Conservation (phyloP, 2,888 invertebrate species). For the Sympetrum striolatum region DNA sequence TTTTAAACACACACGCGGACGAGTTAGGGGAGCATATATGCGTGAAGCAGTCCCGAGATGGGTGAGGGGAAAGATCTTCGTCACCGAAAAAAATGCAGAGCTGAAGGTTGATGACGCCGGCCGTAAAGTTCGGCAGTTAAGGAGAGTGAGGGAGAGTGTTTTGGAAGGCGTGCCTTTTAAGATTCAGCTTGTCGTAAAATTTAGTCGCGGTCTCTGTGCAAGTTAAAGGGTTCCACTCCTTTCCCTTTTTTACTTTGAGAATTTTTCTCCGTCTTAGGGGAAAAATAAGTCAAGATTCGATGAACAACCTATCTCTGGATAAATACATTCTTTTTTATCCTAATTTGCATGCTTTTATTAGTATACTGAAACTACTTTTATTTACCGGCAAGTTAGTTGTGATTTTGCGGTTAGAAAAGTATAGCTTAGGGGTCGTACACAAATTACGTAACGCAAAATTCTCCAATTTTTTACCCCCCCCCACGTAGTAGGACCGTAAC, state of each 20-base stretch:
- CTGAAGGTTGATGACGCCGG: not conserved
- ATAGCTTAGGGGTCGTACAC: no score
- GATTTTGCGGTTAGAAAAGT: no score
- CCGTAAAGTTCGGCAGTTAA: not conserved
- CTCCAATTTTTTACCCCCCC: no score
- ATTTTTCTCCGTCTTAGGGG: not conserved
- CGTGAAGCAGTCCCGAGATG: not conserved
- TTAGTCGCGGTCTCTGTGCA: not conserved
- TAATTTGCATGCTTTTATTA: no score
- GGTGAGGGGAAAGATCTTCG: not conserved
- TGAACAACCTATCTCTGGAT: no score
- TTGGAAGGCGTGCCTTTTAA: not conserved
- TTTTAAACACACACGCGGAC: slow-evolving; percentile 27
- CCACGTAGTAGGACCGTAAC: no score
- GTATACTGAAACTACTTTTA: no score
- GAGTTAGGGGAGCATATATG: slow-evolving; percentile 16
- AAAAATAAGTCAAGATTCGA: not conserved
- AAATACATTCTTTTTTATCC: no score
- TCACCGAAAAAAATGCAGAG: not conserved
- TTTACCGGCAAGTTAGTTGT: no score
- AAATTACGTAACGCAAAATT: no score
- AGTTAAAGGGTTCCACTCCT: not conserved
- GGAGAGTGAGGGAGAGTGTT: not conserved
- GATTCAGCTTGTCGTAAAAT: not conserved
- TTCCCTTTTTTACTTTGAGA: not conserved